Conservation (phyloP, 2,797 vertebrate species). For the Oreochromis grahami region DNA sequence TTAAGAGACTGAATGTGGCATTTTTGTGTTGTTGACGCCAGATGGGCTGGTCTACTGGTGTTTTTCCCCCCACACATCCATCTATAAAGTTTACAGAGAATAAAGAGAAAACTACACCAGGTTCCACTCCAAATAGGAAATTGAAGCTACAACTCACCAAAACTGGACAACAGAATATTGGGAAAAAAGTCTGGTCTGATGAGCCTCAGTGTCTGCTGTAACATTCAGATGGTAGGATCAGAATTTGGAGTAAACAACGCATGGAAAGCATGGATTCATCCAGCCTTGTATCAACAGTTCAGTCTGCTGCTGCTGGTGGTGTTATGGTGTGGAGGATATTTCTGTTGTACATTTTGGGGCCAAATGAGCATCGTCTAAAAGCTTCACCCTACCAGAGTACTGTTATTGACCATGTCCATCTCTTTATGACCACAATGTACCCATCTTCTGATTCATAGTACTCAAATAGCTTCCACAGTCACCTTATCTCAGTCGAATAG, state of each 20-base stretch:
- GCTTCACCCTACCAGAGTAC: not conserved
- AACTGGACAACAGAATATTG: not conserved
- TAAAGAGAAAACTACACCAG: not conserved
- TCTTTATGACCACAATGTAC: not conserved
- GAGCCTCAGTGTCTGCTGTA: not conserved
- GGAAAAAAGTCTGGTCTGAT: fast-evolving
- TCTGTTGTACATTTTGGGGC: not conserved
- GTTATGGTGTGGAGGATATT: not conserved
- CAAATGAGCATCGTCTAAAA: not conserved
- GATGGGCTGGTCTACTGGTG: not conserved
- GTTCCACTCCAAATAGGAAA: not conserved
- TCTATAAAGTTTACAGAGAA: not conserved
- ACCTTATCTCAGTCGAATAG: not conserved
- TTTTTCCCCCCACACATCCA: not conserved
- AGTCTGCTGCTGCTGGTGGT: not conserved
- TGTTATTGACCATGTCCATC: not conserved
- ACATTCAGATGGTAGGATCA: not conserved
- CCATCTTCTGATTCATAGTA: not conserved
- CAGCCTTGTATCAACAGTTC: not conserved
- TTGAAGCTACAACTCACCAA: not conserved
- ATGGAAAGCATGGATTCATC: not conserved
- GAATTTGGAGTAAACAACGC: not conserved
- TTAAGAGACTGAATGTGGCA: not conserved
- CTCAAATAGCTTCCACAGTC: not conserved
- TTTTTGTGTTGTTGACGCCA: not conserved